These are phyloP conservation scores for Varroa destructor DNA, from an alignment of 1,140 invertebrate genomes.

Conservation along the genomic window DNA sequence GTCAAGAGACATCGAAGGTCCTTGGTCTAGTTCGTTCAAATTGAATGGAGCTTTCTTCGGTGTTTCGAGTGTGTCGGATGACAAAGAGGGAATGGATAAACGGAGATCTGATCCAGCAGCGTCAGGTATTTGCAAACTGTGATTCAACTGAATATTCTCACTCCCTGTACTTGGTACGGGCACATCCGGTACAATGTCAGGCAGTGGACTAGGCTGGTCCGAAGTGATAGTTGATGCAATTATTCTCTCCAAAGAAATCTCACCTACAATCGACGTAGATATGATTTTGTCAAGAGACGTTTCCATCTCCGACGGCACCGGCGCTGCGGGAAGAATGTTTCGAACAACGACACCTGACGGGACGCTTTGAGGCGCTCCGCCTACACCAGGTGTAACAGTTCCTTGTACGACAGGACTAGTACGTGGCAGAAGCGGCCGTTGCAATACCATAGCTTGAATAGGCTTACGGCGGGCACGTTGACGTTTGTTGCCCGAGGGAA, in stretches of 20 bases:
- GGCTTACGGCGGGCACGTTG: constrained; percentile 8
- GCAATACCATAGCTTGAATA: constrained; percentile 1
- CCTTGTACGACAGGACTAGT: not conserved
- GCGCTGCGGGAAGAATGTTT: not conserved
- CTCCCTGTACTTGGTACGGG: not conserved
- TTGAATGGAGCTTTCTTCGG: constrained; percentile 16
- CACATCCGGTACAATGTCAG: not conserved
- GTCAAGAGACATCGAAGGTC: constrained; percentile 2
- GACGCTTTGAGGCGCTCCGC: constrained; percentile 13
- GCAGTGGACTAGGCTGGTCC: not conserved
- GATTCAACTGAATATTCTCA: not conserved
- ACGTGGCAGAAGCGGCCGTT: not conserved
- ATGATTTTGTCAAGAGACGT: not conserved
- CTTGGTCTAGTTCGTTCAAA: constrained; percentile 1
- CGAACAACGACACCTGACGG: not conserved
- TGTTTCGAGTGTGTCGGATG: not conserved
- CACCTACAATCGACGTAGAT: too few species aligned
- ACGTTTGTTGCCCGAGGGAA: not conserved
- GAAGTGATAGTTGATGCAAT: not conserved
- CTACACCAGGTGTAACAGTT: not conserved
- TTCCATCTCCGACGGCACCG: not conserved
- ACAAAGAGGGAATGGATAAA: not conserved
- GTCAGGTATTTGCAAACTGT: not conserved
- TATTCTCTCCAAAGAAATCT: not conserved
- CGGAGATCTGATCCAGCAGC: not conserved